These are phyloP conservation scores for Thelaira solivaga DNA, from an alignment of 2,888 invertebrate species.

Conservation along the genomic window DNA sequence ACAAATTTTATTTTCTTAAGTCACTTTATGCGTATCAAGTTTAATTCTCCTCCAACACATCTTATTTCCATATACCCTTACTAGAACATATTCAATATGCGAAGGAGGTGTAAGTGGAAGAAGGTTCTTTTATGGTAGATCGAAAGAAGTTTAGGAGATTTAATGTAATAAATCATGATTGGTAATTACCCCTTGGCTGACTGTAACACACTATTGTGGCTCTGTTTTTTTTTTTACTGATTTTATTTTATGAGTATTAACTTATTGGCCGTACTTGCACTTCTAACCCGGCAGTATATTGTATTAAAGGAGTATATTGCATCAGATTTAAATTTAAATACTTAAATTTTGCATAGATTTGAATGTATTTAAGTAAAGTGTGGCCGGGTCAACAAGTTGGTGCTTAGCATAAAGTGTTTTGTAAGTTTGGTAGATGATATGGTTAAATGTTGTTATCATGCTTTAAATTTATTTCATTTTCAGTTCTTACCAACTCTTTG, in stretches of 20 bases:
- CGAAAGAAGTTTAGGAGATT: slow-evolving; percentile 53
- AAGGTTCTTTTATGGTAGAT: slow-evolving; percentile 39
- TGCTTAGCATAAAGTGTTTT: slow-evolving; percentile 23
- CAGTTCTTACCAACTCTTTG: too few relatives aligned
- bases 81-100: slow-evolving; percentile 31
- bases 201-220: slow-evolving; percentile 50
- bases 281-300: slow-evolving; percentile 14
- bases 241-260: slow-evolving; percentile 15
- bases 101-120: slow-evolving; percentile 54
- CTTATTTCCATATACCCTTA: slow-evolving; percentile 15
- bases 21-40: slow-evolving; percentile 58
- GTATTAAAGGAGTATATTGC: background rate
- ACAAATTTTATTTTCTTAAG: slow-evolving; percentile 31
- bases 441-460: slow-evolving; percentile 39
- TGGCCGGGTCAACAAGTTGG: slow-evolving; percentile 53
- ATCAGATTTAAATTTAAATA: slow-evolving; percentile 32
- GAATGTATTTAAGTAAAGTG: slow-evolving; percentile 32
- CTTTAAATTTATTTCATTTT: too few relatives aligned
- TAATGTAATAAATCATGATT: slow-evolving; percentile 74
- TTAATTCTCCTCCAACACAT: slow-evolving; percentile 44
- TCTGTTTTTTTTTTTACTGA: background rate
- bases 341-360: slow-evolving; percentile 15
- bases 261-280: slow-evolving; percentile 24
- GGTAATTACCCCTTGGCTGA: slow-evolving; percentile 76
- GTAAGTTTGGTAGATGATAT: slow-evolving; percentile 25